Base-by-base conservation (phyloP, 2,888 invertebrate species). In the Lasioglossum vierecki region DNA sequence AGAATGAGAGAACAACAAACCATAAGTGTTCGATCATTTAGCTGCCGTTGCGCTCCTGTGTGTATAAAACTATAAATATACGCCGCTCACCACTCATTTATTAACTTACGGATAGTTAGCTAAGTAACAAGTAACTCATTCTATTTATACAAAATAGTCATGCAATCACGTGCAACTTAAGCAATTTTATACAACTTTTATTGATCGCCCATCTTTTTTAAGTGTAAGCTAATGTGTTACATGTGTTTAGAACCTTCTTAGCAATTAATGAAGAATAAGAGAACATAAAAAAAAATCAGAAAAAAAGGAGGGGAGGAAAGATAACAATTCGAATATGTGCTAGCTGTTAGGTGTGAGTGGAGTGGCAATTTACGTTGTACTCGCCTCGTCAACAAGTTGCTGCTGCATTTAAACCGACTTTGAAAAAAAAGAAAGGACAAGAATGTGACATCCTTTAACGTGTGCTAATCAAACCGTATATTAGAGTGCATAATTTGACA, bases 11-110 rank as follows among this genome's bases (percentile, higher is more conserved):
- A 89, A 85, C 84, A 88, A 90, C 88, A 91, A 92, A 93, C 94
- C 94, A 93, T 93, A 94, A 94, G 94, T 94, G 94, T 94, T 94
- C 94, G 94, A 94, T 93, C 92, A 91, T 93, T 88, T 93, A 93
- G 94, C 94, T 94, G 93, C 93, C 94, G 93, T 94, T 94, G 92
- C 91, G 92, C 93, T 93, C 92, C 89, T 92, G 89, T 91, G 93
- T 92, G 83, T 87, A 85, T 84, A 86, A 88, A 89, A 84, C 73
- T 88, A 88, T 81, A 90, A 85, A 83, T 82, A 89, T 84, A 89
- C 86, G 83, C 90, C 88, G 91, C 90, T 92, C 89, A 89, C 88
- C 89, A 84, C 89, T 92, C 87, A 89, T 92, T 92, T 89, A 89
- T 90, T 90, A 90, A 90, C 88, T 89, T 90, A 86, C 86, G 78